Conservation (phyloP, 2,797 vertebrate genomes). For the Alfaro cultratus region DNA sequence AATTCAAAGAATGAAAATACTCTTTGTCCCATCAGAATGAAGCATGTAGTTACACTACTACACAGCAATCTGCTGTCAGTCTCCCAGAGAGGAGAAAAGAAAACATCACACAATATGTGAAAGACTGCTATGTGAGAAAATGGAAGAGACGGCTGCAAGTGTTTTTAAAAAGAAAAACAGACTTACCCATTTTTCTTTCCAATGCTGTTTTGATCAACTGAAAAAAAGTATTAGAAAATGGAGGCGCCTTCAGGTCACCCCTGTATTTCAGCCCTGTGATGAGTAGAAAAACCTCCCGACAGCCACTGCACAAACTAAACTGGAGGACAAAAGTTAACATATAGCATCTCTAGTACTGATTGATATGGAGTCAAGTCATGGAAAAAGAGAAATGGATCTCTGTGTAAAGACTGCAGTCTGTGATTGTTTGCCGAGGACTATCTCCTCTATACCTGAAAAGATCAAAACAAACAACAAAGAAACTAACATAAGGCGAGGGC, state of each 20-base stretch:
- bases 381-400: constrained; percentile 21
- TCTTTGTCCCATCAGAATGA: constrained; percentile 50
- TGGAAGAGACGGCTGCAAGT: constrained; percentile 61
- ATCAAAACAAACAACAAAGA: constrained; percentile 38
- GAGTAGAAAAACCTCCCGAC: constrained; percentile 54
- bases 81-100: constrained; percentile 43
- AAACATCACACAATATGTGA: constrained; percentile 62
- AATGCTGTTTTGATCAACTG: constrained; percentile 37
- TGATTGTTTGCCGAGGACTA: constrained; percentile 32
- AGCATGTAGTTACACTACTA: constrained; percentile 45
- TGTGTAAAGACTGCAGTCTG: constrained; percentile 42
- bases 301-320: constrained; percentile 38
- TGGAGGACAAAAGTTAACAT: constrained; percentile 29
- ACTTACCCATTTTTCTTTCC: constrained; percentile 48
- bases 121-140: constrained; percentile 54
- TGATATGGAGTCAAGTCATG: constrained; percentile 18
- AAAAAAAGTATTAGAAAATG: constrained; percentile 34
- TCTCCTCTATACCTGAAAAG: constrained; percentile 28
- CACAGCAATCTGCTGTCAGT: constrained; percentile 58
- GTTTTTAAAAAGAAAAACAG: constrained; percentile 57
- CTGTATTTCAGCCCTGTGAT: constrained; percentile 71
- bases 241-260: constrained; percentile 69
- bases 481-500: constrained; percentile 77
- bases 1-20: constrained; percentile 60
- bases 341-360: constrained; percentile 60